phyloP scores from a whole-genome alignment of 2,797 vertebrate species.

The Champsocephalus esox region DNA sequence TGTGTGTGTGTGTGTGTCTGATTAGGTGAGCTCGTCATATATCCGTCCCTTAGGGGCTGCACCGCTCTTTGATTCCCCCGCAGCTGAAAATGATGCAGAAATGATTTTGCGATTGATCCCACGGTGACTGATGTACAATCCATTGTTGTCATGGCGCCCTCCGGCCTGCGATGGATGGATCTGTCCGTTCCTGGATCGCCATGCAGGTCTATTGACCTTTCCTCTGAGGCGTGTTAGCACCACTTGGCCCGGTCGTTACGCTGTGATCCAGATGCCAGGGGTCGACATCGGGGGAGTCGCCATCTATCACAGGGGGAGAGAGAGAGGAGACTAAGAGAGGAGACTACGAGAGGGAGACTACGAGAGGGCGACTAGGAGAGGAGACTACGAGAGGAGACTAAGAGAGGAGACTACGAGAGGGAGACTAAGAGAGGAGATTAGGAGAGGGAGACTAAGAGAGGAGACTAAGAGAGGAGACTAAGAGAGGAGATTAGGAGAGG shows the following conservation, averaged over 20 bases:
- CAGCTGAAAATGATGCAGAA: slow-evolving; percentile 62
- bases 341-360: too few relatives aligned
- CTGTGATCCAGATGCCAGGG: slow-evolving; percentile 61
- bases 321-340: too few relatives aligned
- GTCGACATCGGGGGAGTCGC: slow-evolving; percentile 35
- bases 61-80: slow-evolving; percentile 60
- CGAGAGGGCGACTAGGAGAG: not conserved
- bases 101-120: slow-evolving; percentile 77
- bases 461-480: too few relatives aligned
- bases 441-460: not conserved
- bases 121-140: slow-evolving; percentile 69
- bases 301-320: slow-evolving; percentile 42
- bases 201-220: slow-evolving; percentile 76
- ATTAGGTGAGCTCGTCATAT: slow-evolving; percentile 55
- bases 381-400: too few relatives aligned
- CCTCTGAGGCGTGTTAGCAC: slow-evolving; percentile 69
- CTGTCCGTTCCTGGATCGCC: slow-evolving; percentile 70
- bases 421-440: not conserved
- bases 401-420: not conserved
- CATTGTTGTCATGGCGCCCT: slow-evolving; percentile 61
- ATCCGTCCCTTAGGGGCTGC: slow-evolving; percentile 55
- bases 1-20: slow-evolving; percentile 47
- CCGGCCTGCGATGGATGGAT: slow-evolving; percentile 64
- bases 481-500: not conserved
- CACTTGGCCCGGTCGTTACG: slow-evolving; percentile 63